phyloP scores from a whole-genome alignment of 2,797 vertebrate genomes.

The Mastacembelus armatus region DNA sequence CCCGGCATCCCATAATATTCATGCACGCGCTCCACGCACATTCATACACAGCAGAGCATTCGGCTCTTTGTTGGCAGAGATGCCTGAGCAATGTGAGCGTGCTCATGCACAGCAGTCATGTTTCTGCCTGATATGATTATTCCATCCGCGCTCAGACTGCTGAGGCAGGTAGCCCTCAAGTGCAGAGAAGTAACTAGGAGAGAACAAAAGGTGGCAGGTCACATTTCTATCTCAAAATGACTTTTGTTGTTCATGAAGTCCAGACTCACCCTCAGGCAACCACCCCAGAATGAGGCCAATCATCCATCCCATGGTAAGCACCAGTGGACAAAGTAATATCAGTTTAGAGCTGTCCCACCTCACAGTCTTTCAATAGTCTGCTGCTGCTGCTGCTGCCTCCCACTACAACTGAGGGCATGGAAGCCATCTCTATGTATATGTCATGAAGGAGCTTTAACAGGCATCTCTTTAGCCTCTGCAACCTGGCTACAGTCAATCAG shows the following conservation, averaged over 20 bases:
- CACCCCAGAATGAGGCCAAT: slow-evolving; percentile 73
- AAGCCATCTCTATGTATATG: slow-evolving; percentile 61
- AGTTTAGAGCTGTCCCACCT: slow-evolving; percentile 41
- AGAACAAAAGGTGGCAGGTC: slow-evolving; percentile 56
- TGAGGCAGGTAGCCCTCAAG: slow-evolving; percentile 54
- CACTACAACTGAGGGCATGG: slow-evolving; percentile 42
- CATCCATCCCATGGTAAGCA: slow-evolving; percentile 61
- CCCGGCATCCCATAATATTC: slow-evolving; percentile 84
- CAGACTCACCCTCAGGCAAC: slow-evolving; percentile 56
- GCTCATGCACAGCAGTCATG: slow-evolving; percentile 63
- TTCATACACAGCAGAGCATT: slow-evolving; percentile 65
- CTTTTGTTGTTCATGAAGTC: slow-evolving; percentile 52
- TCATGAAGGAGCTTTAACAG: slow-evolving; percentile 74
- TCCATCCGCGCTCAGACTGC: slow-evolving; percentile 37
- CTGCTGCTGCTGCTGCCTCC: slow-evolving; percentile 41
- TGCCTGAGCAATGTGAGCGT: slow-evolving; percentile 61
- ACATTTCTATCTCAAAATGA: slow-evolving; percentile 70
- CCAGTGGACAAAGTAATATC: slow-evolving; percentile 39
- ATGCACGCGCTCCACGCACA: slow-evolving; percentile 65
- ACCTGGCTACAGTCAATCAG: slow-evolving; percentile 73
- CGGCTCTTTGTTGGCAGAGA: slow-evolving; percentile 75
- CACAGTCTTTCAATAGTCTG: slow-evolving; percentile 51
- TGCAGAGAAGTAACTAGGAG: slow-evolving; percentile 26
- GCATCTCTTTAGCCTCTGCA: slow-evolving; percentile 64
- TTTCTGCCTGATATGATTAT: slow-evolving; percentile 57